Evolutionary conservation across 2,797 vertebrate genomes (phyloP), one percentile per base, ranked within the genome.

Genomic region (Periophthalmus magnuspinnatus): DNA sequence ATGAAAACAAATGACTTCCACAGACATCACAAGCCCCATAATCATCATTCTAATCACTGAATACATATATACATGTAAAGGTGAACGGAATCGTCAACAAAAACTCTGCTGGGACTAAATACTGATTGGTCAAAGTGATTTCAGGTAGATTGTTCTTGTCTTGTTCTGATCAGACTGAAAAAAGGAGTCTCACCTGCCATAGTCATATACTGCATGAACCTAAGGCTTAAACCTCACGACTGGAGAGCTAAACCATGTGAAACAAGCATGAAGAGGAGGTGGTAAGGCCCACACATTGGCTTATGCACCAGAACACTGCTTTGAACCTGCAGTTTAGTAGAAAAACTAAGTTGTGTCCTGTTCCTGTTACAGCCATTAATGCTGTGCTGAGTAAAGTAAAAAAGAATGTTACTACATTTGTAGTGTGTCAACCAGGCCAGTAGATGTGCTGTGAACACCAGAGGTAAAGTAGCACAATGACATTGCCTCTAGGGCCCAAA

Each of bases 41-140:
- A 41, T 11, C 33, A n/a, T 21, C n/a, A 22, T 55, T 55, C 21
- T 38, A 16, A 55, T 55, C 19, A 38, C 5, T 17, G 17, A 36
- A 36, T 33, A n/a, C 17, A 33, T 60, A 60, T 36, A 36, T 36
- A 60, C 58, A 60, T 60, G 33, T n/a, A 22, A 36, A 19, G 9
- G 21, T n/a, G 56, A 32, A 33, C n/a, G 1, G 54, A 21, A 33
- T 58, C 2, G 24, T 58, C 32, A 19, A 58, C 56, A 58, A 58
- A 58, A 56, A 22, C n/a, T 56, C 21, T 28, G 28, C 21, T 32
- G 28, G 24, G 16, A 6, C 24, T 58, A 58, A 58, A 60, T 22
- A 60, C 58, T 36, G 33, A 60, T 36, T 57, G 55, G 55, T 57
- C 55, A 32, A 17, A 14, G 55, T 57, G 55, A 57, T 57, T 57